These are phyloP conservation scores for Maniola hyperantus DNA, from an alignment of 2,888 invertebrate species.

Conservation along the genomic window DNA sequence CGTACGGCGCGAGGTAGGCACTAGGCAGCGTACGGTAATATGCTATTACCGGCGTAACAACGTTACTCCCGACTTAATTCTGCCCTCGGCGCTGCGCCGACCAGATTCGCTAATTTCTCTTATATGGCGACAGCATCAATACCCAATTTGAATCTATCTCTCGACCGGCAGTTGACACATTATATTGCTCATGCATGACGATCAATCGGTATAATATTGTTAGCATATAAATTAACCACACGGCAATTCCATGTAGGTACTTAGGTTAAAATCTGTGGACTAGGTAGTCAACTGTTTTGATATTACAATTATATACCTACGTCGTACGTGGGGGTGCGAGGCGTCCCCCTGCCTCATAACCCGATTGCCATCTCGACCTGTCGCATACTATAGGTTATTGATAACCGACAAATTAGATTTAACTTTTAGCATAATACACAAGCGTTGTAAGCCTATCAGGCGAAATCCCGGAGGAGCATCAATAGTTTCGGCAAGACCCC, in stretches of 20 bases:
- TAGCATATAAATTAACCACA: slow-evolving; percentile 16
- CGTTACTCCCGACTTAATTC: slow-evolving; percentile 78
- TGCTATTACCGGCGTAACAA: slow-evolving; percentile 75
- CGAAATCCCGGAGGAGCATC: slow-evolving; percentile 66
- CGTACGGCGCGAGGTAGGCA: slow-evolving; percentile 45
- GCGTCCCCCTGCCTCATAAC: too few species aligned
- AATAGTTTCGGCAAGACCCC: slow-evolving; percentile 62
- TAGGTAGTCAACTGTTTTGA: background rate
- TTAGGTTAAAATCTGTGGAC: background rate
- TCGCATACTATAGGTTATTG: too few species aligned
- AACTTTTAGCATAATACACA: slow-evolving; percentile 21
- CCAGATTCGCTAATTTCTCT: slow-evolving; percentile 66
- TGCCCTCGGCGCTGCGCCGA: slow-evolving; percentile 60
- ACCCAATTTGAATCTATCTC: slow-evolving; percentile 33
- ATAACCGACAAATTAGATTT: background rate
- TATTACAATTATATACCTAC: background rate
- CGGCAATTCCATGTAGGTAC: background rate
- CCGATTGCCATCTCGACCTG: too few species aligned
- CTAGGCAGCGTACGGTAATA: slow-evolving; percentile 62
- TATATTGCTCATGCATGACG: slow-evolving; percentile 11
- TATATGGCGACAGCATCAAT: slow-evolving; percentile 45
- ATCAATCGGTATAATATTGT: slow-evolving; percentile 25
- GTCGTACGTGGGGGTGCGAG: too few species aligned
- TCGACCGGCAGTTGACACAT: background rate
- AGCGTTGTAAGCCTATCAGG: slow-evolving; percentile 64